These are phyloP conservation scores for Axis porcinus DNA, from an alignment of 2,113 vertebrate genomes.

Conservation along the genomic window DNA sequence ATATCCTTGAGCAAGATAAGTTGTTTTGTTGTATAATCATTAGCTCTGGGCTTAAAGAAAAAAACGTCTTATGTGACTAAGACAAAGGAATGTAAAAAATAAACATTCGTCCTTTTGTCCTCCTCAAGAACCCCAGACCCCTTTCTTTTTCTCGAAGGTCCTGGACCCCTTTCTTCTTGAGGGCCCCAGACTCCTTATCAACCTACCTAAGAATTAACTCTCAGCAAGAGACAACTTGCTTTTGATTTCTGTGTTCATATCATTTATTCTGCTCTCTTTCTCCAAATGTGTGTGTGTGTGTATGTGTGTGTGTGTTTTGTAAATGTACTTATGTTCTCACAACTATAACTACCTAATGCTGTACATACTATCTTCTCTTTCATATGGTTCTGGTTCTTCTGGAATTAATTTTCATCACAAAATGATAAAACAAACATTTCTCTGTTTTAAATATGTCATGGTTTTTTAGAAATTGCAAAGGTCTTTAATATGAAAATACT, in stretches of 20 bases:
- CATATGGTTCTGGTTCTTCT: neutral
- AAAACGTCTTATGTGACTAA: neutral
- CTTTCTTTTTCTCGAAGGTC: neutral
- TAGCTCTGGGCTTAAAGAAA: neutral
- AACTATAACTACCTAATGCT: neutral
- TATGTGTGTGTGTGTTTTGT: neutral
- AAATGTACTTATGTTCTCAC: neutral
- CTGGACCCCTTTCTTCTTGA: neutral
- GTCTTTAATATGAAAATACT: neutral
- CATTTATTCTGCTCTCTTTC: neutral
- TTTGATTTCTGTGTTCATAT: neutral
- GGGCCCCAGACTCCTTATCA: neutral
- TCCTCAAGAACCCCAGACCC: neutral
- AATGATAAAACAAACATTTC: neutral
- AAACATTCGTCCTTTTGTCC: neutral
- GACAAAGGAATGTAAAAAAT: neutral
- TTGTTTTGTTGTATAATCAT: neutral
- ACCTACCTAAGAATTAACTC: neutral
- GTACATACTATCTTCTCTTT: neutral
- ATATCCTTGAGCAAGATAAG: neutral
- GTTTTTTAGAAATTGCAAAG: neutral
- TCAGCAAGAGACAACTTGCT: neutral
- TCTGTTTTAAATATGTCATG: neutral
- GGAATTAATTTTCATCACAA: neutral
- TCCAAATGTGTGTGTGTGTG: neutral